Evolutionary conservation across 2,888 invertebrate genomes (phyloP).

Genomic region (Dendrolimus houi): DNA sequence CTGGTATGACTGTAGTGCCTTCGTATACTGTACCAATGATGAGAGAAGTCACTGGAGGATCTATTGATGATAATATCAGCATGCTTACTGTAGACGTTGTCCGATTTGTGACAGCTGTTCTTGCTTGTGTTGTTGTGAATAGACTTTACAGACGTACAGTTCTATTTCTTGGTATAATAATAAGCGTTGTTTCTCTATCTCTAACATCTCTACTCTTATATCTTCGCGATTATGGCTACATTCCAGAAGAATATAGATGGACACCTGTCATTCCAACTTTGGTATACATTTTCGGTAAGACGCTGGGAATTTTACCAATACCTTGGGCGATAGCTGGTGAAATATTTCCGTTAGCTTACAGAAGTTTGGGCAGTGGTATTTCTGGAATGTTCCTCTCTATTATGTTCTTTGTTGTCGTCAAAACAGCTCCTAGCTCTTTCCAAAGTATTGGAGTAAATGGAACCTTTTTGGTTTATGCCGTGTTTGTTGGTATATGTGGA

Average conservation of each 20-base stretch:
- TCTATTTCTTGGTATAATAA: constrained; percentile 75
- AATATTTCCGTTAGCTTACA: constrained; percentile 77
- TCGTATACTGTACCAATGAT: constrained; percentile 82
- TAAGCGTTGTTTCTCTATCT: constrained; percentile 75
- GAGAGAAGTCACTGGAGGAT: constrained; percentile 72
- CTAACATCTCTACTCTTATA: constrained; percentile 60
- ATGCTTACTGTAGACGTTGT: constrained; percentile 80
- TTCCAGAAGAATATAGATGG: constrained; percentile 52
- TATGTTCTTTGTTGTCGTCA: constrained; percentile 80
- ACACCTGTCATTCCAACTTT: constrained; percentile 67
- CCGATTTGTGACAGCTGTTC: constrained; percentile 75
- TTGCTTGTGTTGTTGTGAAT: constrained; percentile 78
- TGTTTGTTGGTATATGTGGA: constrained; percentile 72
- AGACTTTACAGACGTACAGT: constrained; percentile 77
- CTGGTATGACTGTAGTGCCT: constrained; percentile 82
- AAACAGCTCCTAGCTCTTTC: constrained; percentile 78
- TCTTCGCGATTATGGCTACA: constrained; percentile 44
- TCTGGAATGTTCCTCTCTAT: constrained; percentile 78
- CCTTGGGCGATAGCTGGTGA: constrained; percentile 86
- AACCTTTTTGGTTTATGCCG: constrained; percentile 78
- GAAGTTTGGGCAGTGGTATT: constrained; percentile 80
- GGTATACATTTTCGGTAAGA: constrained; percentile 74
- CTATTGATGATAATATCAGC: constrained; percentile 77
- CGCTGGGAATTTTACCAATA: constrained; percentile 78
- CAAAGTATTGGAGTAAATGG: constrained; percentile 69